Conservation (phyloP, 2,888 invertebrate species). For the Epirrhoe alternata region DNA sequence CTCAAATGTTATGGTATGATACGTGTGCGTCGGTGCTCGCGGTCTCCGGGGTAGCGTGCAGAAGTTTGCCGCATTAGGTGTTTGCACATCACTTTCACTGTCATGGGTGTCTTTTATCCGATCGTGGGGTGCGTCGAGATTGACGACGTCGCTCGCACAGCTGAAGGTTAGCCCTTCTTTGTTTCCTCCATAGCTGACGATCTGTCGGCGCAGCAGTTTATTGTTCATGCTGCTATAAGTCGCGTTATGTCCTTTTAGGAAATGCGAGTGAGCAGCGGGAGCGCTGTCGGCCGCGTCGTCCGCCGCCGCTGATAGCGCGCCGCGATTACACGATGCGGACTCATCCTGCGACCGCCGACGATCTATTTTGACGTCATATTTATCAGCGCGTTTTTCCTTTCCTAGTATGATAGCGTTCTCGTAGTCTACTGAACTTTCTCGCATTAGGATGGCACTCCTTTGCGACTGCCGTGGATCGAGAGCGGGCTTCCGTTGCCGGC, state of each 20-base stretch:
- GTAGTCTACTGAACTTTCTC: slow-evolving; percentile 89
- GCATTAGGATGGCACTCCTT: slow-evolving; percentile 71
- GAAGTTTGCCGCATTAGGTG: slow-evolving; percentile 86
- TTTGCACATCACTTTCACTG: slow-evolving; percentile 72
- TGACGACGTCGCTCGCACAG: slow-evolving; percentile 69
- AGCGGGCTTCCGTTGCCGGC: slow-evolving; percentile 73
- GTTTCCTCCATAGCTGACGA: slow-evolving; percentile 83
- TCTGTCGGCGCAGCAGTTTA: slow-evolving; percentile 84
- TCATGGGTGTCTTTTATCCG: slow-evolving; percentile 66
- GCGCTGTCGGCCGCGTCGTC: slow-evolving; percentile 72
- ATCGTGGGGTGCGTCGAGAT: slow-evolving; percentile 74
- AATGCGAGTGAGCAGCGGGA: slow-evolving; percentile 81
- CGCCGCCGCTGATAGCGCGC: slow-evolving; percentile 75
- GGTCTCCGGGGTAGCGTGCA: slow-evolving; percentile 90
- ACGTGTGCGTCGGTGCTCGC: slow-evolving; percentile 88
- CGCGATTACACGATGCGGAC: slow-evolving; percentile 77
- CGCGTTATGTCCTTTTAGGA: slow-evolving; percentile 86
- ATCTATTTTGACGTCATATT: slow-evolving; percentile 87
- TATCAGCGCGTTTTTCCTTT: slow-evolving; percentile 77
- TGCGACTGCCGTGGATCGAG: slow-evolving; percentile 59
- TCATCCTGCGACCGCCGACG: slow-evolving; percentile 87
- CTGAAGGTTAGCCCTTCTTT: slow-evolving; percentile 75
- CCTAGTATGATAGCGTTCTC: slow-evolving; percentile 86
- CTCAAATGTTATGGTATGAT: slow-evolving; percentile 90
- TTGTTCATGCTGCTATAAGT: slow-evolving; percentile 86